phyloP scores from a whole-genome alignment of 2,888 invertebrate species.

The Himalopsyche kuldschensis region DNA sequence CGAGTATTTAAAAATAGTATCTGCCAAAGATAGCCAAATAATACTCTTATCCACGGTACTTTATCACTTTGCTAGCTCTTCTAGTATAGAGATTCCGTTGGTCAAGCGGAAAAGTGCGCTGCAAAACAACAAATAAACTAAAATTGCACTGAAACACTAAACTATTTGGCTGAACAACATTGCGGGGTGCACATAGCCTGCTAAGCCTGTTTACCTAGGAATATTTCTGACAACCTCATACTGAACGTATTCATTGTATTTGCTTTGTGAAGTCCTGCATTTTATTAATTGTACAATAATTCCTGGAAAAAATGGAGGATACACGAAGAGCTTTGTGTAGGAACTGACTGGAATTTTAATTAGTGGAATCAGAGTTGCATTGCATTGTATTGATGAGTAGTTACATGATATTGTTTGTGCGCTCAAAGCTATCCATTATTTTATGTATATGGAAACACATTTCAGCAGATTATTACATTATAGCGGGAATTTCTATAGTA shows the following conservation, averaged over 20 bases:
- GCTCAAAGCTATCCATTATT: no score
- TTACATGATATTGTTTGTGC: no score
- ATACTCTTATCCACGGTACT: background rate
- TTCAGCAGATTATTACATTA: no score
- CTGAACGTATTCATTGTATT: background rate
- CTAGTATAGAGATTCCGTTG: background rate
- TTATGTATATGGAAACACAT: no score
- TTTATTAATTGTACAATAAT: background rate
- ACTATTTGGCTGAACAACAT: background rate
- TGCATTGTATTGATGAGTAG: no score
- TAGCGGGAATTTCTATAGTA: no score
- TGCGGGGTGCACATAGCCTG: background rate
- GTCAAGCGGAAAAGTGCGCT: background rate
- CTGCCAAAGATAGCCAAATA: background rate
- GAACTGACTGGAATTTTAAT: background rate
- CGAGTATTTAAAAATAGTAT: no score
- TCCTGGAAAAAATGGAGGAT: background rate
- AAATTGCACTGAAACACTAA: background rate
- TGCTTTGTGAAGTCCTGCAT: background rate
- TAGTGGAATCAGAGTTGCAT: background rate
- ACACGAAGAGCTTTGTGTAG: background rate
- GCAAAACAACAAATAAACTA: background rate
- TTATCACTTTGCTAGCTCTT: background rate
- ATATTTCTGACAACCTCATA: background rate
- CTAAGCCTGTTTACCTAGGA: background rate